Base-by-base conservation (phyloP, 2,888 invertebrate species). In the Oegoconia quadripuncta region DNA sequence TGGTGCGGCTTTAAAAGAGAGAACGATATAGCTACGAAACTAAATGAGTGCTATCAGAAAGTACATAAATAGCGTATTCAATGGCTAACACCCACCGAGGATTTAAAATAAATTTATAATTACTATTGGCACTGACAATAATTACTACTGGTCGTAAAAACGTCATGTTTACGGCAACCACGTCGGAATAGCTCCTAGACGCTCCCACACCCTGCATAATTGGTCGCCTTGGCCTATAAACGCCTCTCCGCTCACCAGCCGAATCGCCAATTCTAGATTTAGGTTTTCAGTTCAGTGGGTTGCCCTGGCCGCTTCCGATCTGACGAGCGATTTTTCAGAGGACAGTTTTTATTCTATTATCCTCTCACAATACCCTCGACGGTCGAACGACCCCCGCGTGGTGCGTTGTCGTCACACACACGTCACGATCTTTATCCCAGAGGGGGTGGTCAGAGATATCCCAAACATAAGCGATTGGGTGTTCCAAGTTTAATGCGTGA, bases 281-380 rank as follows among this genome's bases (percentile, higher is more conserved):
- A 83, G 86, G 86, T 86, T 84, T 86, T 76, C 82, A 82, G 86
- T 69, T 81, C 83, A 86, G 65, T 76, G 67, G 79, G 79, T 80
- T 82, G 77, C 50, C n/a, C n/a, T 64, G 62, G 64, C 62, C 61
- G 68, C 70, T 78, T 79, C 74, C 74, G 67, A 76, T 64, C 53
- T 59, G 48, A 50, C 46, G 39, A 46, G 39, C 50, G 40, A 44
- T 50, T 39, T 41, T 57, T 46, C 30, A 8, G n/a, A n/a, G n/a
- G 16, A 29, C 20, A 36, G 12, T 29, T 20, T 28, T 28, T 28
- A 26, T n/a, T n/a, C n/a, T n/a, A n/a, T n/a, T n/a, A n/a, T n/a
- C n/a, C n/a, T n/a, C n/a, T n/a, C n/a, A n/a, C n/a, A n/a, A n/a
- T n/a, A n/a, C n/a, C n/a, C n/a, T n/a, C n/a, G n/a, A n/a, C n/a